These are phyloP conservation scores for Pardosa pseudoannulata DNA, from an alignment of 2,888 invertebrate species.

Conservation along the genomic window DNA sequence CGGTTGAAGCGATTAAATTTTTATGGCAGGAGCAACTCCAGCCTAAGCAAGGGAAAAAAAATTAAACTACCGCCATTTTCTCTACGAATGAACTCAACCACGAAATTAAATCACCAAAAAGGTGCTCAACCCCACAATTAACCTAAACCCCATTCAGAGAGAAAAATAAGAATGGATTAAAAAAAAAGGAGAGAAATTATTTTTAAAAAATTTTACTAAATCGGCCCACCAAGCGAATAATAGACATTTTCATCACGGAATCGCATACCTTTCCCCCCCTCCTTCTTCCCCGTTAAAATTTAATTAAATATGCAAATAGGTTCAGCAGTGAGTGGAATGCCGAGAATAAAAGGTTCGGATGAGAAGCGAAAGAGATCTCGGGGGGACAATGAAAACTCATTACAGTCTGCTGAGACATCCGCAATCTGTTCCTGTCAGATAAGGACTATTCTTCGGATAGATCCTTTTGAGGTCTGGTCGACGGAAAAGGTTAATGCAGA, in stretches of 20 bases:
- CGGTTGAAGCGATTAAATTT: too few relatives aligned
- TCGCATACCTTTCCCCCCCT: neutral
- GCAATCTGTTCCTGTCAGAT: slow-evolving; percentile 47
- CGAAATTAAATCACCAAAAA: neutral
- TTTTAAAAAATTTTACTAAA: too few relatives aligned
- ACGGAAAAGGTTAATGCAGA: neutral
- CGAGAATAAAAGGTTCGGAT: slow-evolving; percentile 1
- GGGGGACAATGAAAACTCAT: slow-evolving; percentile 67
- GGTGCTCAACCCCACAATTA: neutral
- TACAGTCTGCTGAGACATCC: slow-evolving; percentile 36
- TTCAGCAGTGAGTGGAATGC: neutral
- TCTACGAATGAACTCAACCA: neutral
- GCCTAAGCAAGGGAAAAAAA: too few relatives aligned
- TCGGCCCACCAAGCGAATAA: neutral
- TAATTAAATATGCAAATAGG: slow-evolving; percentile 59
- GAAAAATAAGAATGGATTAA: neutral
- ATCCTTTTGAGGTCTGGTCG: neutral
- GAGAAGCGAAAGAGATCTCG: neutral
- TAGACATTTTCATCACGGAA: neutral
- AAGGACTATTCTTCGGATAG: slow-evolving; percentile 26
- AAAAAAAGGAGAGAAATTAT: too few relatives aligned
- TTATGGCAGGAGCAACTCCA: too few relatives aligned
- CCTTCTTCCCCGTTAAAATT: slow-evolving; percentile 8
- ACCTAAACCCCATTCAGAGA: neutral
- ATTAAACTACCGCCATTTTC: too few relatives aligned